phyloP scores from a whole-genome alignment of 2,113 vertebrate genomes.

The Dendrocopos noguchii region DNA sequence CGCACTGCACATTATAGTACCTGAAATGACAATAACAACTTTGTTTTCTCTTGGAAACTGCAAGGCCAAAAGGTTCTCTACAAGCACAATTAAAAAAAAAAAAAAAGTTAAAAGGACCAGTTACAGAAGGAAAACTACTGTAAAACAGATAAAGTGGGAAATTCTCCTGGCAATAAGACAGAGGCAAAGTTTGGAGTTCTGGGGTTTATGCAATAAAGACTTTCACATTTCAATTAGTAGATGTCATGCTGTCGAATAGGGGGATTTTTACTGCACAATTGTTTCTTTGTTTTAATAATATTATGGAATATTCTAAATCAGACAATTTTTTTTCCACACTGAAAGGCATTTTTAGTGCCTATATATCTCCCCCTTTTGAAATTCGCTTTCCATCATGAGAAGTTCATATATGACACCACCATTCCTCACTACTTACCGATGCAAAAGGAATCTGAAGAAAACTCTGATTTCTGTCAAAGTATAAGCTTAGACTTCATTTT shows the following conservation, averaged over 20 bases:
- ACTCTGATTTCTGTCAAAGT: background rate
- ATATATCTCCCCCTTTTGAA: background rate
- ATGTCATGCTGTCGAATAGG: background rate
- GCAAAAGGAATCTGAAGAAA: conserved; percentile 10
- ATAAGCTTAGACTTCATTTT: background rate
- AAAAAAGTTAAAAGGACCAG: background rate
- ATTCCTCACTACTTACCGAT: background rate
- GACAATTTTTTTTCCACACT: background rate
- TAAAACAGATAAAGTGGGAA: background rate
- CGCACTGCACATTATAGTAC: background rate
- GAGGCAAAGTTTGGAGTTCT: background rate
- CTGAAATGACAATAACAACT: background rate
- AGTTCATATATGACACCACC: background rate
- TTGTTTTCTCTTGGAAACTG: background rate
- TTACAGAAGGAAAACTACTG: background rate
- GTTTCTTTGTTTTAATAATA: background rate
- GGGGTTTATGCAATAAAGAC: background rate
- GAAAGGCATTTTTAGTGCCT: background rate
- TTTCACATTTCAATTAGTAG: background rate
- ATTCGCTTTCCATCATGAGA: background rate
- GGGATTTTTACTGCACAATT: background rate
- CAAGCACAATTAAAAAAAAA: background rate
- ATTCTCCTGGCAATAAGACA: background rate
- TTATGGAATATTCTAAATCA: background rate
- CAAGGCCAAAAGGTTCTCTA: background rate